phyloP scores from a whole-genome alignment of 2,888 invertebrate species.

The Yponomeuta evonymella region DNA sequence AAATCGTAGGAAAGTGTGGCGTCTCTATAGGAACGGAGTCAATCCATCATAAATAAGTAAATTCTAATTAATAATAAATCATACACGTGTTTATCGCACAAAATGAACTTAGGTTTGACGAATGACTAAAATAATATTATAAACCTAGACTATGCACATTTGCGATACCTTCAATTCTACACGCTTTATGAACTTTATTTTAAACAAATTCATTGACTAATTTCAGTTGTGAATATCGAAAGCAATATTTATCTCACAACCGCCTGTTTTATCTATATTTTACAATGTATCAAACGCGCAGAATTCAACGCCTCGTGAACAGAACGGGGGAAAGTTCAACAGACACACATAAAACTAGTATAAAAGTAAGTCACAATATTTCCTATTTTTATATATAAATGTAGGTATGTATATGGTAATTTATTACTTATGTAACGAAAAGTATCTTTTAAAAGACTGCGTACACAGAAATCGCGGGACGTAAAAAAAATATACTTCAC shows the following conservation, averaged over 20 bases:
- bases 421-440: slow-evolving; percentile 54
- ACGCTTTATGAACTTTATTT: slow-evolving; percentile 16
- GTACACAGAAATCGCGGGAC: slow-evolving; percentile 50
- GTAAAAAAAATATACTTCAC: slow-evolving; percentile 51
- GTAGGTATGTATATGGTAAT: slow-evolving; percentile 43
- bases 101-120: slow-evolving; percentile 63
- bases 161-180: slow-evolving; percentile 36
- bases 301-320: slow-evolving; percentile 33
- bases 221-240: neutral
- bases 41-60: slow-evolving; percentile 24
- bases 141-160: slow-evolving; percentile 55
- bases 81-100: slow-evolving; percentile 44
- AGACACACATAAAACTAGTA: slow-evolving; percentile 53
- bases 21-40: slow-evolving; percentile 69
- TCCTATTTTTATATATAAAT: slow-evolving; percentile 32
- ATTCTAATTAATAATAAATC: slow-evolving; percentile 8
- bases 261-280: slow-evolving; percentile 17
- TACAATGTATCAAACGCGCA: slow-evolving; percentile 18
- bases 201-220: neutral
- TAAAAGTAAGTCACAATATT: slow-evolving; percentile 42
- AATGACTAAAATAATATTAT: slow-evolving; percentile 70
- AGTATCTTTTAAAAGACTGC: slow-evolving; percentile 42
- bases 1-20: slow-evolving; percentile 54
- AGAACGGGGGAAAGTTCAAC: slow-evolving; percentile 30
- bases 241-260: slow-evolving; percentile 34